phyloP scores from a whole-genome alignment of 1,140 invertebrate species.

The Eumeta japonica region DNA sequence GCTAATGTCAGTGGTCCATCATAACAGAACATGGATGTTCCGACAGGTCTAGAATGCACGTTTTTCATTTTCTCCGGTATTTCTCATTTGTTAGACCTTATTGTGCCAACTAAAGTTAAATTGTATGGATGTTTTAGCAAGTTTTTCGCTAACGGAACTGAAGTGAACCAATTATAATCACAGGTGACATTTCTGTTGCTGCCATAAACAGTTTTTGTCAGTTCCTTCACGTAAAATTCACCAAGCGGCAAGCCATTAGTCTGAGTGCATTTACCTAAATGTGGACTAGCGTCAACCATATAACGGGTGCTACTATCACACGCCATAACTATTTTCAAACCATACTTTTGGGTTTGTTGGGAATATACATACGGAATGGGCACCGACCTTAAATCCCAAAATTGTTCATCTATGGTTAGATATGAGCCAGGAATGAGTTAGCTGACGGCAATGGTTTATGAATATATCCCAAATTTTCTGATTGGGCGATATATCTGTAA shows the following conservation, averaged over 20 bases:
- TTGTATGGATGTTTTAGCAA: slow-evolving; percentile 22
- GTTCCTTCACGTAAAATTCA: slow-evolving; percentile 20
- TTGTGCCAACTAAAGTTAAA: slow-evolving; percentile 23
- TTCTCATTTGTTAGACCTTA: slow-evolving; percentile 31
- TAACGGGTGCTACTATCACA: slow-evolving; percentile 24
- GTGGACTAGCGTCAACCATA: slow-evolving; percentile 29
- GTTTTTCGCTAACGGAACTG: slow-evolving; percentile 19
- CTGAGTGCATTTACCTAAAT: slow-evolving; percentile 25
- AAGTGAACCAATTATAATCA: slow-evolving; percentile 47
- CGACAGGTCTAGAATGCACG: slow-evolving; percentile 8
- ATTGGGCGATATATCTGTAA: no score
- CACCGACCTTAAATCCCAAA: slow-evolving; percentile 29
- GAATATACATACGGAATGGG: slow-evolving; percentile 28
- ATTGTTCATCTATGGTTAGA: slow-evolving; percentile 30
- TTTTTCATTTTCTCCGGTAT: slow-evolving; percentile 23
- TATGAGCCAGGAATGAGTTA: no score
- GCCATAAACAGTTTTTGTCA: slow-evolving; percentile 19
- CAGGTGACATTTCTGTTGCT: slow-evolving; percentile 34
- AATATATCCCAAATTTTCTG: no score
- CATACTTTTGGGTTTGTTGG: slow-evolving; percentile 34
- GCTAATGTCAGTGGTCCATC: slow-evolving; percentile 24
- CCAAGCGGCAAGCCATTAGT: slow-evolving; percentile 15
- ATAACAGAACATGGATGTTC: slow-evolving; percentile 26
- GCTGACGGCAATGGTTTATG: no score
- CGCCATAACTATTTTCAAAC: no score